Percentiles rank a stretch among this genome's conserved stretches.
Conservation (phyloP, 2,797 vertebrate species). For the Sternarchorhynchus goeldii region DNA sequence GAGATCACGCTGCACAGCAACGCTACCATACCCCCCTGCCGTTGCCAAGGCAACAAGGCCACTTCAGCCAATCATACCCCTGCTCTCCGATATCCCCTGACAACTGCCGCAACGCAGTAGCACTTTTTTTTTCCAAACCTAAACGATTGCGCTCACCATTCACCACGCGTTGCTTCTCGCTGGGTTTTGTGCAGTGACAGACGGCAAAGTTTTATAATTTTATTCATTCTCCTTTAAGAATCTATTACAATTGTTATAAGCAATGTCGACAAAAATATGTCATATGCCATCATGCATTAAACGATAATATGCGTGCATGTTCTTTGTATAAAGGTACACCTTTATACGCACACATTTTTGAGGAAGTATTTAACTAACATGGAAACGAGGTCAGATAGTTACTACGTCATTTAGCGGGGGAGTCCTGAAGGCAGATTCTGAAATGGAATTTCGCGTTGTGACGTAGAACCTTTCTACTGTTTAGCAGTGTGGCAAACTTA, state of each 20-base stretch:
- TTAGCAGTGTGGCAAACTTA: slow-evolving; percentile 30
- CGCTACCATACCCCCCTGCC: slow-evolving; percentile 86
- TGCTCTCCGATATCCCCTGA: slow-evolving; percentile 82
- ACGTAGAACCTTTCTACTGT: slow-evolving; percentile 25
- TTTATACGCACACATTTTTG: background rate
- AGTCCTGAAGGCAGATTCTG: slow-evolving; percentile 45
- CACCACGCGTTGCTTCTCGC: slow-evolving; percentile 37
- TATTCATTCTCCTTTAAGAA: slow-evolving; percentile 21
- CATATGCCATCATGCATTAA: too few species aligned
- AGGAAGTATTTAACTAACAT: slow-evolving; percentile 3
- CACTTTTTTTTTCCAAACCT: slow-evolving; percentile 45
- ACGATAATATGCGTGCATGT: too few species aligned
- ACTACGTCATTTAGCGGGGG: slow-evolving; percentile 53
- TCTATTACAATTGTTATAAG: background rate
- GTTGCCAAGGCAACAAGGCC: slow-evolving; percentile 89
- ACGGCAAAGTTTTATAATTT: too few species aligned
- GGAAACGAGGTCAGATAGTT: slow-evolving; percentile 53
- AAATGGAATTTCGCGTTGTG: slow-evolving; percentile 35
- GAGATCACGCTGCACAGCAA: slow-evolving; percentile 83
- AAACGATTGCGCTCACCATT: slow-evolving; percentile 50
- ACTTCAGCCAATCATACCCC: slow-evolving; percentile 82
- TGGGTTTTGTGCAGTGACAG: too few species aligned
- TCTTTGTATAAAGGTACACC: background rate
- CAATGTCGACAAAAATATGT: too few species aligned
- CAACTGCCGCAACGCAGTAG: slow-evolving; percentile 80